A percentile compares a stretch with the other conserved stretches of the same genome.
phyloP scores from a whole-genome alignment of 1,140 invertebrate genomes.

The Hyphantria cunea region DNA sequence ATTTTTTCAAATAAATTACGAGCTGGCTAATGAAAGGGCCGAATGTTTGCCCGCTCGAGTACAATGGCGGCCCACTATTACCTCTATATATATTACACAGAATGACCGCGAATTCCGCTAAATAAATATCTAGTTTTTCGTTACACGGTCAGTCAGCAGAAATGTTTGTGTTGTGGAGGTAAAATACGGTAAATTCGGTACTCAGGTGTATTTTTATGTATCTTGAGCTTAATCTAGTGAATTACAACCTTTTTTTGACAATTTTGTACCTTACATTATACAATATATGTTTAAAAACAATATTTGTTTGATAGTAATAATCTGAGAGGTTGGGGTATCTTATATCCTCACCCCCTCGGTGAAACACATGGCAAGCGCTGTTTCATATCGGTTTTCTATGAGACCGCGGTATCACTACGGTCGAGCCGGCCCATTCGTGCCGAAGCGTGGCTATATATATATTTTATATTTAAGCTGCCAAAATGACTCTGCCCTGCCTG shows the following conservation, averaged over 20 bases:
- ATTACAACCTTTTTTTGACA: background rate
- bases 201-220: conserved; percentile 21
- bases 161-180: conserved; percentile 2
- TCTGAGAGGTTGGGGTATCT: too few species aligned
- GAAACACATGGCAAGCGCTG: too few species aligned
- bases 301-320: too few species aligned
- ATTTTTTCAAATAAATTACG: conserved; percentile 45
- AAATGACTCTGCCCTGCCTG: too few species aligned
- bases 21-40: conserved; percentile 49
- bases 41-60: conserved; percentile 19
- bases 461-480: too few species aligned
- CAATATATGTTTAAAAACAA: too few species aligned
- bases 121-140: conserved; percentile 40
- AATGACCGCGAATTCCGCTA: conserved; percentile 50
- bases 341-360: too few species aligned
- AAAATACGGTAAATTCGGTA: conserved; percentile 9
- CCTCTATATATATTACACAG: conserved; percentile 41
- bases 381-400: too few species aligned
- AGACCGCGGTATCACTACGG: too few species aligned
- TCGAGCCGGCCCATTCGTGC: too few species aligned
- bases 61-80: conserved; percentile 48
- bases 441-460: too few species aligned
- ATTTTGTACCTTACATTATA: too few species aligned
- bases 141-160: conserved; percentile 30
- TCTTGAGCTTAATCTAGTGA: background rate